Evolutionary conservation across 2,797 vertebrate species (phyloP), one percentile per base, ranked within the genome.

Genomic region (Microchirus variegatus): DNA sequence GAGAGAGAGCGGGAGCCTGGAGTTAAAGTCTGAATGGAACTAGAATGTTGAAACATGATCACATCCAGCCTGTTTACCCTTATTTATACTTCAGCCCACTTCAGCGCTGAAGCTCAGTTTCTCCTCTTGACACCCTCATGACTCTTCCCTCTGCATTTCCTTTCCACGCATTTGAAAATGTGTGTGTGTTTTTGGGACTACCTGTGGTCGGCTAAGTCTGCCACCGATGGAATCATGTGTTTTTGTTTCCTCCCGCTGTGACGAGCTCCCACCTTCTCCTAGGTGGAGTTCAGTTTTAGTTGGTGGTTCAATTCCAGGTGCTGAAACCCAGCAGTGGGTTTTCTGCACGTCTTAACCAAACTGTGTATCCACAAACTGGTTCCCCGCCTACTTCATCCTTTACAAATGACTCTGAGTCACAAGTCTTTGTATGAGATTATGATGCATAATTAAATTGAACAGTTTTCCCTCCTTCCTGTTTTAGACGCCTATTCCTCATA

Each of bases 381-480:
- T 16, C 26, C 5, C 16, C 9, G 3, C 36, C 40, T 67, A 45
- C 49, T n/a, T 59, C 46, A 18, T 17, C 36, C 59, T 53, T 67
- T 45, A 49, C 71, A 82, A 69, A 69, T 81, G 82, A 63, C 62
- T 80, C 46, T 77, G 74, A 80, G 73, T 89, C 84, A 85, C 76
- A 85, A 76, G 81, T 66, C 68, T 76, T 72, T n/a, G 76, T 52
- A 76, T 77, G 50, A 84, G 64, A 74, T 60, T 66, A 68, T 52
- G 22, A 64, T 40, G 17, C 62, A 19, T 54, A 59, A 83, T 76
- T 67, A 50, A 62, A 70, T 77, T 80, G 76, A 61, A n/a, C 16
- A 18, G 6, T 9, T 9, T 52, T 36, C 17, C 0, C 36, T 51
- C 49, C 18, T 19, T 14, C 13, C 22, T 26, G n/a, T n/a, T 36